Evolutionary conservation across 2,797 vertebrate species (phyloP), one percentile per base, ranked within the genome.

Genomic region (Dicrostonyx torquatus): DNA sequence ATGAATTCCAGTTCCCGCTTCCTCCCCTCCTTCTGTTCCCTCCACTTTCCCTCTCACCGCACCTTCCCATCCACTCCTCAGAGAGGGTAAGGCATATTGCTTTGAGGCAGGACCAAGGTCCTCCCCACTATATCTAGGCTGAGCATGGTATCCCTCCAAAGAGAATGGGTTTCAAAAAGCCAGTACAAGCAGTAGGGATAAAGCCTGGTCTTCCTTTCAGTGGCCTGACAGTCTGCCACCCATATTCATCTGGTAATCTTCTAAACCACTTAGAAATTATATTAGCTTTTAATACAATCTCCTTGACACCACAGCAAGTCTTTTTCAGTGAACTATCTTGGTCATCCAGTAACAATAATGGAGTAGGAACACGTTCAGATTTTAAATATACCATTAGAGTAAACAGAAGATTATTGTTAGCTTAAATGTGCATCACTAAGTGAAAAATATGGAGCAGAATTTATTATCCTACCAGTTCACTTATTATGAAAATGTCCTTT

Each of bases 251-350:
- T 85, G 20, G 87, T n/a, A 86, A 0, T 48, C 83, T 53, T 94
- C 11, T 48, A 48, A 72, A 48, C 15, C 15, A 64, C 5, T 70
- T 15, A 55, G 66, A 43, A 78, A 90, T 82, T 73, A 0, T 45
- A 13, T 60, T 14, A 26, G 6, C 43, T 95, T 87, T 89, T 79
- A 83, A 62, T 53, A 37, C n/a, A 53, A 37, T 73, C 5, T 88
- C 24, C 70, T 31, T 94, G 75, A 34, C 93, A 5, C 8, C 45
- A 68, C 2, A 77, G 20, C 45, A 12, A 86, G 7, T 55, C 66
- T 17, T 40, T 95, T 96, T 84, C 50, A 66, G 40, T 64, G 55
- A 89, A 84, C 22, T 64, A 2, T 77, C 82, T 82, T 93, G 64
- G 37, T 17, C 58, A 76, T 13, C 17, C 40, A 66, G 64, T 66